These are phyloP conservation scores for Apistogramma diplotaenia DNA, from an alignment of 2,113 vertebrate genomes.

Conservation along the genomic window DNA sequence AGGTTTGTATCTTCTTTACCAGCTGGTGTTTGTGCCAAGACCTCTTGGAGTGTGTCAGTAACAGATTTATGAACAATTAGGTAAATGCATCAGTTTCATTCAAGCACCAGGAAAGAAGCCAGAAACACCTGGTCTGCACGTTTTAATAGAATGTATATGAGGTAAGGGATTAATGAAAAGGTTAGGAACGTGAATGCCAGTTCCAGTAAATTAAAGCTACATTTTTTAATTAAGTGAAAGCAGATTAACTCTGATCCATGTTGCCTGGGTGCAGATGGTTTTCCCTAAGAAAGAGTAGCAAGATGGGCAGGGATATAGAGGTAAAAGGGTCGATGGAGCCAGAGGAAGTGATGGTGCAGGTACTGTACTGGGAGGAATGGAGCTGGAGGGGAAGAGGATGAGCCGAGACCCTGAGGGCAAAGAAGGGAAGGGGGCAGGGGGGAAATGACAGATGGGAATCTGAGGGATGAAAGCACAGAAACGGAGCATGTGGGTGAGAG, in stretches of 20 bases:
- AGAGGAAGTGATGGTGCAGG: neutral
- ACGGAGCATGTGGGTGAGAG: constrained; percentile 19
- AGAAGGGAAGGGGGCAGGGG: neutral
- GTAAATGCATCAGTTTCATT: accelerated
- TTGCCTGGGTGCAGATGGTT: constrained; percentile 1
- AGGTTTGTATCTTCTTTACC: neutral
- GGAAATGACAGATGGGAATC: constrained; percentile 53
- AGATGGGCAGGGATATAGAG: neutral
- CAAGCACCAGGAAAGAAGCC: neutral
- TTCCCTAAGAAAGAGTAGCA: neutral
- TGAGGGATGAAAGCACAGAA: constrained; percentile 34
- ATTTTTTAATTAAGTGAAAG: neutral
- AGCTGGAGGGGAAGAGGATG: constrained; percentile 22
- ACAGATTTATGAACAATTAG: too few relatives aligned
- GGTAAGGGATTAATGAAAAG: neutral
- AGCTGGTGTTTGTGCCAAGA: neutral
- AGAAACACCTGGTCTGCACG: neutral
- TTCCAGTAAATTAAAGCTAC: neutral
- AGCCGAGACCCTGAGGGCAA: constrained; percentile 43
- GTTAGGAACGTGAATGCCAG: neutral
- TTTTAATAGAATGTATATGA: neutral
- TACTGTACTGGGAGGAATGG: neutral
- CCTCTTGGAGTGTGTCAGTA: neutral
- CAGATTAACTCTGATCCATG: neutral
- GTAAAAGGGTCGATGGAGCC: neutral